Evolutionary conservation across 2,113 vertebrate species (phyloP), one percentile per base, ranked within the genome.

Genomic region (Cariama cristata): DNA sequence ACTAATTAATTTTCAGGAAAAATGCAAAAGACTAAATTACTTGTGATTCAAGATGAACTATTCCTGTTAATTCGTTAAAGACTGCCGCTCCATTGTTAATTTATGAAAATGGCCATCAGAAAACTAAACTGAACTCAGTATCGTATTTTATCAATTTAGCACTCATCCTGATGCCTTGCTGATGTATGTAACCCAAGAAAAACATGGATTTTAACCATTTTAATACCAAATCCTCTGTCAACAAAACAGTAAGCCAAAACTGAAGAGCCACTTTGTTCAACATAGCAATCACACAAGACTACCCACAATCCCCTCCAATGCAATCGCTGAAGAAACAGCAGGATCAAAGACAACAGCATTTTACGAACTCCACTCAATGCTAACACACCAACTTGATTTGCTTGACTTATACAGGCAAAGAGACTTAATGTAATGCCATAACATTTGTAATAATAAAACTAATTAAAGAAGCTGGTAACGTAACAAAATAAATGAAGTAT

Each of bases 221-320:
- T 56, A 56, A 35, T 33, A 76, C 2, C 11, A 72, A 69, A 56
- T 11, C 47, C 8, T 59, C 58, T 27, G 22, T 58, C 30, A 84
- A 40, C 11, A 79, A 77, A 82, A 30, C 23, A 72, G 12, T n/a
- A 71, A 62, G 6, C 7, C 35, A 64, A 77, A 80, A 76, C 6
- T 5, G 6, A 76, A 69, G 0, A 27, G 8, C 12, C 19, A 13
- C 32, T 88, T 40, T 53, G 27, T 13, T 77, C 30, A 44, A 47
- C 2, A 14, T 0, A 44, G 55, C 17, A 32, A n/a, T 35, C 17
- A 52, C 16, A 67, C 11, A 49, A 45, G 2, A 1, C 5, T 62
- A 4, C 5, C 9, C 38, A 38, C 9, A 74, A n/a, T 5, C 10
- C 22, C 19, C 15, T 63, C 9, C 24, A n/a, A 27, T 7, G 4